Conservation (phyloP, 2,888 invertebrate genomes). For the Ochlodes sylvanus region DNA sequence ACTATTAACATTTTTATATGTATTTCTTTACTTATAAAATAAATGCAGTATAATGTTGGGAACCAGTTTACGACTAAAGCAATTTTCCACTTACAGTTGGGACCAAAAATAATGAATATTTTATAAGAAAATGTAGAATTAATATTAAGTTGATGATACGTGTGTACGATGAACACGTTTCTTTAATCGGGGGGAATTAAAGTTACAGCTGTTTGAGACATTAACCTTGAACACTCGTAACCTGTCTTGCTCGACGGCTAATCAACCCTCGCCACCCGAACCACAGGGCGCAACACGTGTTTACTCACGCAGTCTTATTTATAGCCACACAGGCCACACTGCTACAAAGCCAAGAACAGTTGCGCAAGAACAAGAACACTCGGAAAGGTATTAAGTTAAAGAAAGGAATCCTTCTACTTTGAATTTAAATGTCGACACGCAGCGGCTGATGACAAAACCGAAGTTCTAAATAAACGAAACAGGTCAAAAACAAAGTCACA, state of each 20-base stretch:
- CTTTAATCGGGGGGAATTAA: not conserved
- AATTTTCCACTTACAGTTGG: no score
- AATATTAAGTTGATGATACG: not conserved
- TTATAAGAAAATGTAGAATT: no score
- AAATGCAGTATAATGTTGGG: not conserved
- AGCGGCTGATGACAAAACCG: conserved; percentile 12
- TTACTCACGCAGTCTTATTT: conserved; percentile 69
- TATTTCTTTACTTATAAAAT: no score
- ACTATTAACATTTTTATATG: not conserved
- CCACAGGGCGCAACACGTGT: conserved; percentile 67
- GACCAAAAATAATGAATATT: no score
- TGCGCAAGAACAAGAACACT: conserved; percentile 25
- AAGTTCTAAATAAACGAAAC: conserved; percentile 53
- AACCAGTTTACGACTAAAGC: no score
- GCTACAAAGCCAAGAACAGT: conserved; percentile 27
- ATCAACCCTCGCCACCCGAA: conserved; percentile 61
- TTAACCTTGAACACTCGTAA: conserved; percentile 58
- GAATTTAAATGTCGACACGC: conserved; percentile 25
- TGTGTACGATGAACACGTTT: not conserved
- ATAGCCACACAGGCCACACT: no score
- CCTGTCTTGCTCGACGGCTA: conserved; percentile 60
- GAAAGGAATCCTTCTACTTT: conserved; percentile 21
- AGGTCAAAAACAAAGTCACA: conserved; percentile 70
- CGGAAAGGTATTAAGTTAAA: conserved; percentile 9
- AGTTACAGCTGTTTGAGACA: conserved; percentile 37